Evolutionary conservation across 2,888 invertebrate genomes (phyloP), one percentile per base, ranked within the genome.

Genomic region (Lacanobia wlatinum): DNA sequence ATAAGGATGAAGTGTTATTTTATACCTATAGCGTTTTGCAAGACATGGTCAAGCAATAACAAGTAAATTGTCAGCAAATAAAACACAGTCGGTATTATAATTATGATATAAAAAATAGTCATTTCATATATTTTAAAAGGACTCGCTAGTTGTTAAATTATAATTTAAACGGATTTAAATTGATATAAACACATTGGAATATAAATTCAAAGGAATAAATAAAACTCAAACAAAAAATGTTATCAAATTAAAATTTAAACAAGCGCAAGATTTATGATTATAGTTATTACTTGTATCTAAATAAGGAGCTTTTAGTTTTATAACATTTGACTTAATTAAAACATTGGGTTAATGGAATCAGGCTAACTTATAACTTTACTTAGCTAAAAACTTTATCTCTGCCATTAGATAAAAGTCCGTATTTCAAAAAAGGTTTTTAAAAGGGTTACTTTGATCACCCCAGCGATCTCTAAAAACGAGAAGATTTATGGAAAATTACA

Each of bases 401-500:
- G 16, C 28, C 66, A 60, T 69, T 78, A 69, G 8, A 63, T 21
- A 16, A 9, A 65, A 68, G 16, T 46, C 21, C 40, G 3, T 55
- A 71, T 12, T 80, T 72, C 2, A 58, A 69, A 82, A 43, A 82
- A 64, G 23, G 43, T n/a, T 72, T 60, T 58, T 52, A 46, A 53
- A 48, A 59, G 23, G 61, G 21, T 28, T 61, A 40, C 50, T 53
- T 23, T 16, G 69, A 76, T 78, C 66, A 73, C 60, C 56, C 65
- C 23, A 59, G 40, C 38, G 74, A 58, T 60, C 61, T 64, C 65
- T 71, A 67, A 75, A 80, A 87, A 82, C 80, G 68, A 80, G 80
- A 77, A 70, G 84, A 82, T 78, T 84, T 82, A 87, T 87, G 86
- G 86, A 85, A 83, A 88, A 87, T 85, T 78, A 76, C 73, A 86